Evolutionary conservation across 2,888 invertebrate species (phyloP), one percentile per base, ranked within the genome.

Genomic region (Brenthis ino): DNA sequence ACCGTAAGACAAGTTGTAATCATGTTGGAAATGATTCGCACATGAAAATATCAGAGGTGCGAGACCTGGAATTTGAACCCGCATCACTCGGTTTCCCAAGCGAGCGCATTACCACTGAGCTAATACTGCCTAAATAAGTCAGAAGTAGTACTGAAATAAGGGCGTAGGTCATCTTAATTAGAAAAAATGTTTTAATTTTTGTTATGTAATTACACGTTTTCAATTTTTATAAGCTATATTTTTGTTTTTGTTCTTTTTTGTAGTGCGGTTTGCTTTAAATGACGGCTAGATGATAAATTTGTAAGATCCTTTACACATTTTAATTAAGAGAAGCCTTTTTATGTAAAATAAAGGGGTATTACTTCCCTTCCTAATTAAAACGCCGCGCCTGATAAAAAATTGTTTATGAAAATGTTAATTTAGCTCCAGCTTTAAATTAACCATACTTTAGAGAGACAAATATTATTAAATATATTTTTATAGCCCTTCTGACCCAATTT

Each of bases 331-430:
- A 63, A 55, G 48, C 47, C 48, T 12, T 57, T 60, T 56, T 56
- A 43, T 54, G 43, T 53, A 50, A 58, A 48, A 64, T 58, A 58
- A 64, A 66, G 37, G 50, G 50, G 43, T 51, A 55, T 43, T 61
- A 61, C 37, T 70, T 58, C 55, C 13, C 37, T 24, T 14, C 37
- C 50, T 70, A 64, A 70, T 70, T 70, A 67, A 58, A 66, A 67
- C 16, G 16, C 50, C 51, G 65, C 37, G 65, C 20, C 43, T 57
- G 37, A 48, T 63, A 51, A 60, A 64, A 53, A 69, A 20, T 50
- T 51, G 16, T 6, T 56, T 63, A 63, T 20, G 37, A 33, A 61
- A 61, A 61, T 56, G 20, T 24, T n/a, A n/a, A n/a, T 48, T 43
- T 1, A 20, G 14, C 47, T 16, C 4, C 14, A 20, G 16, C 16